phyloP scores from a whole-genome alignment of 2,888 invertebrate genomes.

The Cheiracanthium punctorium region DNA sequence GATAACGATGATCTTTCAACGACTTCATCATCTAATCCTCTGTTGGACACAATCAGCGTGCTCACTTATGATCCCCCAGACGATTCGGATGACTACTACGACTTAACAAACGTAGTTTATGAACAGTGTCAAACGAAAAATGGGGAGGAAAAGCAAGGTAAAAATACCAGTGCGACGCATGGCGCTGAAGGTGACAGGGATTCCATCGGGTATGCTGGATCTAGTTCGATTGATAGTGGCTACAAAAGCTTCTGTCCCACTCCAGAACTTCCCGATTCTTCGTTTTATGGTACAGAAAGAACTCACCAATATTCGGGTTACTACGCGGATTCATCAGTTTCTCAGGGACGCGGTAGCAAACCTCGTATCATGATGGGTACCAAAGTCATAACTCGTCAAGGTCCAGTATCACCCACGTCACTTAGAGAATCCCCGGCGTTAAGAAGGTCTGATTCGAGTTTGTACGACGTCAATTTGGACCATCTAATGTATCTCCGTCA shows the following conservation, averaged over 20 bases:
- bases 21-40: conserved; percentile 73
- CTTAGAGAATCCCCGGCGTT: conserved; percentile 51
- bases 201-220: conserved; percentile 75
- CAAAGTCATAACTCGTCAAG: conserved; percentile 73
- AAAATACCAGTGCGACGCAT: conserved; percentile 27
- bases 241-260: conserved; percentile 76
- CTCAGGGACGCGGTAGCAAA: conserved; percentile 67
- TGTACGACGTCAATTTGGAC: conserved; percentile 73
- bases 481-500: conserved; percentile 74
- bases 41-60: conserved; percentile 75
- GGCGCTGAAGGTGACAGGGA: conserved; percentile 73
- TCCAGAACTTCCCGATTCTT: conserved; percentile 74
- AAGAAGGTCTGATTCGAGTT: conserved; percentile 59
- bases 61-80: conserved; percentile 72
- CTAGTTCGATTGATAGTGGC: conserved; percentile 75
- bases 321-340: conserved; percentile 48
- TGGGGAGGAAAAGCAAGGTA: neutral
- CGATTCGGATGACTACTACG: conserved; percentile 73
- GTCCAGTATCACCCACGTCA: conserved; percentile 34
- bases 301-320: conserved; percentile 43
- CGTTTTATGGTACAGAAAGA: conserved; percentile 72
- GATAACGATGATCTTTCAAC: conserved; percentile 41
- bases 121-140: conserved; percentile 21
- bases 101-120: conserved; percentile 63
- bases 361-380: conserved; percentile 75